Percentiles rank a stretch among this genome's conserved stretches.
These are phyloP conservation scores for Euzetes globulus DNA, from an alignment of 2,888 invertebrate genomes.

Conservation along the genomic window DNA sequence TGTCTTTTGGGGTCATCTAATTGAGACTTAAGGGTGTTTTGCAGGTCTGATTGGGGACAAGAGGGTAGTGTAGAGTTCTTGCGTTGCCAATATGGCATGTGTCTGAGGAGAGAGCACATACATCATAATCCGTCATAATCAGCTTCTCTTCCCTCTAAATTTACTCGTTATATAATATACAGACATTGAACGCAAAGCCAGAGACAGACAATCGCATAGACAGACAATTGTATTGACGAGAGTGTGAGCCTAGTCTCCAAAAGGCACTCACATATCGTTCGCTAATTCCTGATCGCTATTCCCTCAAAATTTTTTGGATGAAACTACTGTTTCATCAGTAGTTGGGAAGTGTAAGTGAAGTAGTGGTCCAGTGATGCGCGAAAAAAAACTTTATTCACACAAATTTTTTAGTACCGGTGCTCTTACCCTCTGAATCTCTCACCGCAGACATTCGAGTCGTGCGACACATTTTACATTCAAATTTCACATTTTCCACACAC, in stretches of 20 bases:
- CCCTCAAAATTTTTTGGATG: not conserved
- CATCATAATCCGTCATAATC: slow-evolving; percentile 28
- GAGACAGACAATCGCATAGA: not conserved
- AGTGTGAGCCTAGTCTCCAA: not conserved
- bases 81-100: slow-evolving; percentile 5
- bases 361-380: not conserved
- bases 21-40: slow-evolving; percentile 21
- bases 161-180: slow-evolving; percentile 23
- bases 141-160: slow-evolving; percentile 19
- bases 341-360: not conserved
- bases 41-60: slow-evolving; percentile 11
- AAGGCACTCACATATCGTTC: not conserved
- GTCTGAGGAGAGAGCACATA: slow-evolving; percentile 7
- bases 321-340: not conserved
- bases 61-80: not conserved
- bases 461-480: slow-evolving; percentile 2
- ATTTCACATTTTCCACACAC: not conserved
- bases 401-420: no score
- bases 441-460: slow-evolving; percentile 12
- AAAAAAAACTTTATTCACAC: not conserved
- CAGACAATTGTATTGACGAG: slow-evolving; percentile 1
- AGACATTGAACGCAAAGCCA: not conserved
- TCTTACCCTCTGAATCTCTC: not conserved
- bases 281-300: not conserved
- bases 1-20: not conserved